Base-by-base conservation (phyloP, 2,888 invertebrate genomes). In the Hofmannophila pseudospretella region DNA sequence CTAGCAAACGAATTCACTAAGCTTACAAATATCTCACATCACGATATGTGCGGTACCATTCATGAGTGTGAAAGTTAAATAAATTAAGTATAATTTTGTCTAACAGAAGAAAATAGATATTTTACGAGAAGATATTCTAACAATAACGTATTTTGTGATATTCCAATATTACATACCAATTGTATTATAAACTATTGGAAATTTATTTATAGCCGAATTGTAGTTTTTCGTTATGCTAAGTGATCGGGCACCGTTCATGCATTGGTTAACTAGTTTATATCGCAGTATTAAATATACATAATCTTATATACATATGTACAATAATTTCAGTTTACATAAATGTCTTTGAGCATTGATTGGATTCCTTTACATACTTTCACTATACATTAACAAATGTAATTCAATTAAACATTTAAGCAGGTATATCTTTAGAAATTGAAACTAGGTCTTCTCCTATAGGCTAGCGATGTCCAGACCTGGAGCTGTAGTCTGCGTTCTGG, bases 221-320 rank as follows among this genome's bases (percentile, higher is more conserved):
- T n/a, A n/a, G n/a, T n/a, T n/a, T n/a, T n/a, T n/a, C n/a, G n/a
- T n/a, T n/a, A 16, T 16, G 3, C 3, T 16, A 16, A 16, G 3
- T 16, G 16, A 16, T 16, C 16, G 5, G 16, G 16, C 16, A 16
- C 5, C 16, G 16, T 10, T 11, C 5, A 27, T 10, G 27, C 10
- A 10, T 4, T 3, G 4, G 10, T 10, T 4, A 10, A 10, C 10
- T 11, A 27, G 10, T n/a, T 27, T 27, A 27, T 4, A 10, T 27
- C 16, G n/a, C 16, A 10, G 13, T 36, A 33, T 13, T 7, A 14
- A 16, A 10, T 22, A 26, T 16, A 16, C 16, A 16, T 13, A 7
- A 16, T 32, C 9, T 25, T 37, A 31, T 39, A 22, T 36, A 57
- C 49, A 51, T 56, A 58, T 58, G 51, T 55, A 57, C 54, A 58